Conservation (phyloP, 2,888 invertebrate species). For the Dinocampus coccinellae region DNA sequence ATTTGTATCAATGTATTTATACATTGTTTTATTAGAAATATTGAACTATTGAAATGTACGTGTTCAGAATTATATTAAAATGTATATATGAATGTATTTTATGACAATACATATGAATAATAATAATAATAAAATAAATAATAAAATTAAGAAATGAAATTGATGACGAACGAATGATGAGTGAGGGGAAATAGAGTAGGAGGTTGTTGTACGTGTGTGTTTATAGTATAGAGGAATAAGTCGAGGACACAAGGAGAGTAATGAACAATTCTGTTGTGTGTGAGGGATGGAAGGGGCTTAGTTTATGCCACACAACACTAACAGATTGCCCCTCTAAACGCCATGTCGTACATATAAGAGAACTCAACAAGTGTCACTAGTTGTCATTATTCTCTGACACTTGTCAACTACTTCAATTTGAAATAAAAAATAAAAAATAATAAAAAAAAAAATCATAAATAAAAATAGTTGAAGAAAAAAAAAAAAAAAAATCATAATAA, state of each 20-base stretch:
- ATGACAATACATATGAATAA: not conserved
- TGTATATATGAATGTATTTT: too few relatives aligned
- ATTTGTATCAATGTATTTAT: not conserved
- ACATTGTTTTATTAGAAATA: not conserved
- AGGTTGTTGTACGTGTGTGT: not conserved
- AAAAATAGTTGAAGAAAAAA: not conserved
- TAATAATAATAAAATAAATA: too few relatives aligned
- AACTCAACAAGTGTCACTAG: constrained; percentile 58
- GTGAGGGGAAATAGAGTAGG: constrained; percentile 16
- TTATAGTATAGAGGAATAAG: constrained; percentile 16
- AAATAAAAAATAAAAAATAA: not conserved
- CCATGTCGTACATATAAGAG: constrained; percentile 55
- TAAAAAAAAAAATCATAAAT: not conserved
- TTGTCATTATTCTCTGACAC: constrained; percentile 48
- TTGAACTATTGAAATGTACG: not conserved
- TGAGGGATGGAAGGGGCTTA: constrained; percentile 33
- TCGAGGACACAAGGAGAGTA: constrained; percentile 6
- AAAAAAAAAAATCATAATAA: too few relatives aligned
- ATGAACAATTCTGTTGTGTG: constrained; percentile 17
- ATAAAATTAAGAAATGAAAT: too few relatives aligned
- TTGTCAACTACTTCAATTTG: constrained; percentile 13
- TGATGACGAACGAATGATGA: constrained; percentile 15
- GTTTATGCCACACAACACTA: constrained; percentile 20
- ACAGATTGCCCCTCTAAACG: constrained; percentile 22
- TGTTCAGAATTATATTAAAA: not conserved